Base-by-base conservation (phyloP, 2,113 vertebrate genomes). In the Aptenodytes patagonicus region DNA sequence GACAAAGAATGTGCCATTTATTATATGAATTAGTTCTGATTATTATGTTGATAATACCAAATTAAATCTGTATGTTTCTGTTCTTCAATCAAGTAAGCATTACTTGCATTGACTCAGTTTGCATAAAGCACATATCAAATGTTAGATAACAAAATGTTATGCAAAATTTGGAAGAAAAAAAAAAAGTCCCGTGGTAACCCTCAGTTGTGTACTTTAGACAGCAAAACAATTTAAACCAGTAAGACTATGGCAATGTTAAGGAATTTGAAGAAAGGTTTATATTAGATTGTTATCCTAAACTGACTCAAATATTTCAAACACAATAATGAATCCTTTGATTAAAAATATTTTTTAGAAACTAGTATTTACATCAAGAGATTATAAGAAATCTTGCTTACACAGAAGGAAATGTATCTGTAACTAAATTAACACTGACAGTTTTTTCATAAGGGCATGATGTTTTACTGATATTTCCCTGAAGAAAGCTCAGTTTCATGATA, bases 401-500 rank as follows among this genome's bases (percentile, higher is more conserved):
- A 24, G 73, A 93, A 84, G 81, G 46, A 95, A 95, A 85, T 42
- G 17, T 73, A 70, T 73, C 73, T 79, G 51, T 86, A 94, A 77
- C 73, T 85, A 94, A 94, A 95, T 89, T 72, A 95, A 89, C 42
- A 49, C 49, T 90, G 91, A 95, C 81, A 76, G 89, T 46, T 92
- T 24, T 60, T 92, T 89, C 89, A 51, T 69, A 94, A 94, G 54
- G 49, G 51, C 78, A 95, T 42, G n/a, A 16, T 29, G 82, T 61
- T 85, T 85, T 69, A 66, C 70, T 80, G 89, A 58, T 95, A 91
- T 88, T 96, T 94, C 94, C 69, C 91, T 83, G 70, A 82, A 93
- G 54, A 95, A 91, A 91, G n/a, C 58, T 87, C 34, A 69, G 65
- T 88, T 92, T 77, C 70, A 89, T 31, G 44, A 82, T 62, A 89